These are phyloP conservation scores for Ascaphus truei DNA, from an alignment of 2,113 vertebrate species.

Conservation along the genomic window DNA sequence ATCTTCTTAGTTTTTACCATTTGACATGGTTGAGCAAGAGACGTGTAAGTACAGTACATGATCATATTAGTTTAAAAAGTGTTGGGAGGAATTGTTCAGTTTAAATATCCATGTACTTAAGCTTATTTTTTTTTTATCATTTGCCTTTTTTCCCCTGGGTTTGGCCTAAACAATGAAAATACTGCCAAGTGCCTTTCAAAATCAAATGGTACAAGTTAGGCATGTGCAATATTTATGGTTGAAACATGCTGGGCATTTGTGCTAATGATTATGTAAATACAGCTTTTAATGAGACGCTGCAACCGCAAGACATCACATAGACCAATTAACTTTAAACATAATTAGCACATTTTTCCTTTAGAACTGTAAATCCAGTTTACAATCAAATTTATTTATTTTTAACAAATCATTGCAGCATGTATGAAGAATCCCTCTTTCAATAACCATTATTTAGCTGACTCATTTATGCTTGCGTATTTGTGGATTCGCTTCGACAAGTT, in stretches of 20 bases:
- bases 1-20: constrained; percentile 1
- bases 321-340: neutral
- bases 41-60: constrained; percentile 1
- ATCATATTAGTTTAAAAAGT: neutral
- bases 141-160: neutral
- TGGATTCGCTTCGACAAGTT: no score
- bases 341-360: neutral
- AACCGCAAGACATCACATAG: neutral
- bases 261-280: constrained; percentile 7
- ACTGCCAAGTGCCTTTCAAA: neutral
- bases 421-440: no score
- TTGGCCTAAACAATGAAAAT: neutral
- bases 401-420: neutral
- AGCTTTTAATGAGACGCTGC: neutral
- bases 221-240: neutral
- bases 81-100: neutral
- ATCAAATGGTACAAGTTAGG: neutral
- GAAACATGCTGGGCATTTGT: neutral
- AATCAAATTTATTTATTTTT: neutral
- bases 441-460: no score
- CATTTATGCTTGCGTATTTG: no score
- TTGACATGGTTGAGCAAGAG: constrained; percentile 3
- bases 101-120: neutral
- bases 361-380: neutral
- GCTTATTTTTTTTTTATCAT: neutral